Percentiles rank a stretch among this genome's conserved stretches.
Evolutionary conservation across 2,888 invertebrate species (phyloP).

Genomic region (Neoascia interrupta): DNA sequence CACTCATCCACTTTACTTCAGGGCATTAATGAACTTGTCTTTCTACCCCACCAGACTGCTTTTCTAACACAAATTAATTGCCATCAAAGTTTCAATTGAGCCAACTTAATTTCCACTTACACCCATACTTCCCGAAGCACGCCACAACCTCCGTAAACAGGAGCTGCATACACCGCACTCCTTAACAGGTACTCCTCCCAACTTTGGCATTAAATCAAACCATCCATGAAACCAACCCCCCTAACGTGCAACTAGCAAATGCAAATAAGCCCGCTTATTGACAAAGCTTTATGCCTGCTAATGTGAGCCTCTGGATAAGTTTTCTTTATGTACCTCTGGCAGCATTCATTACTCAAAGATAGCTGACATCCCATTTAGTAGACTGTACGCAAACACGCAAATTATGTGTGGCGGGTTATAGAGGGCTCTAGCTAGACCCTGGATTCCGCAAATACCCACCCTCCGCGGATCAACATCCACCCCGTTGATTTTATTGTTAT

Average conservation of each 20-base stretch:
- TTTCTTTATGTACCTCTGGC: conserved; percentile 12
- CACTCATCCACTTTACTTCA: too few species aligned
- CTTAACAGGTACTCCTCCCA: neutral
- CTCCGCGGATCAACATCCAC: conserved; percentile 30
- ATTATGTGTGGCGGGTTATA: too few species aligned
- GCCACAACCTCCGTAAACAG: neutral
- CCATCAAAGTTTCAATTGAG: neutral
- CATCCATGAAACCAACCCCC: neutral
- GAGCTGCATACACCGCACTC: neutral
- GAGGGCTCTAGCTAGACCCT: too few species aligned
- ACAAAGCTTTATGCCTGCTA: conserved; percentile 28
- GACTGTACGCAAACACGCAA: conserved; percentile 22
- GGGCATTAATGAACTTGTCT: too few species aligned
- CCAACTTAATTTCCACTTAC: conserved; percentile 2
- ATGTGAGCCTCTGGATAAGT: conserved; percentile 13
- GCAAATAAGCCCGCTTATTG: conserved; percentile 30
- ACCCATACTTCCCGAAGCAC: neutral
- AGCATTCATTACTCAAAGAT: conserved; percentile 37
- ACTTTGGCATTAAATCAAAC: conserved; percentile 7
- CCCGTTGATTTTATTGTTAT: conserved; percentile 47
- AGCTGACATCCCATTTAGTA: conserved; percentile 15
- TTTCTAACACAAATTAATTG: neutral
- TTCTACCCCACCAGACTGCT: neutral
- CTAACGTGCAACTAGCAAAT: neutral
- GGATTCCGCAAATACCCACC: too few species aligned